Evolutionary conservation across 2,888 invertebrate genomes (phyloP).

Genomic region (Baronia brevicornis): DNA sequence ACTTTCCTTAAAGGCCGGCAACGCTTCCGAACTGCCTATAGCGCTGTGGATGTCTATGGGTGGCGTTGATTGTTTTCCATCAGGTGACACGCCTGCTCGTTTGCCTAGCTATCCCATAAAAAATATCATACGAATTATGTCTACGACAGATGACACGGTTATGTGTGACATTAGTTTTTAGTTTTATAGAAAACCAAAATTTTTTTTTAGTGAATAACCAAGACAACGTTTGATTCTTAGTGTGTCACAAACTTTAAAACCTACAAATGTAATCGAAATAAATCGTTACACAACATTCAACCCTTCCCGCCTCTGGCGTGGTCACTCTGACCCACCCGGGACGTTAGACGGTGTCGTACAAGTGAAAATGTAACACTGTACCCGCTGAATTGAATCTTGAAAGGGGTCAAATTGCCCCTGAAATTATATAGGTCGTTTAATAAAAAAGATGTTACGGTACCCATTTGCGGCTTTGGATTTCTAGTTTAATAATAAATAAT

Average conservation of each 20-base stretch:
- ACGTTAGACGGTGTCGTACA: constrained; percentile 10
- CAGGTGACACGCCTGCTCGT: too few species aligned
- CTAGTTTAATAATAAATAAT: constrained; percentile 1
- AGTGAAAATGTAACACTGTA: constrained; percentile 27
- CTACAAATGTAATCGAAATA: constrained; percentile 40
- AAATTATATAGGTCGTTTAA: constrained; percentile 18
- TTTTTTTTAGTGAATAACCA: too few species aligned
- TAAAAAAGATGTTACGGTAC: constrained; percentile 7
- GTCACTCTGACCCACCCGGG: constrained; percentile 22
- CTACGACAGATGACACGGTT: too few species aligned
- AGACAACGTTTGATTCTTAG: constrained; percentile 17
- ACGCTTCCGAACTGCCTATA: too few species aligned
- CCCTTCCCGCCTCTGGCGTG: constrained; percentile 23
- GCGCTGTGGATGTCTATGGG: too few species aligned
- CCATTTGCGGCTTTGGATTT: constrained; percentile 4
- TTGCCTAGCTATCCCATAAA: too few species aligned
- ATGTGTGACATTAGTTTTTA: too few species aligned
- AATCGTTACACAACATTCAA: constrained; percentile 28
- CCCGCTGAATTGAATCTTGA: constrained; percentile 38
- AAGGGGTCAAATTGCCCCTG: constrained; percentile 27
- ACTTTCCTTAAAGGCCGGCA: too few species aligned
- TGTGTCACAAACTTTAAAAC: constrained; percentile 24
- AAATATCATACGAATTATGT: too few species aligned
- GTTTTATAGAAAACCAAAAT: too few species aligned
- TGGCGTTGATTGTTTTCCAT: too few species aligned